Conservation (phyloP, 2,888 invertebrate species). For the Augochlorella aurata region DNA sequence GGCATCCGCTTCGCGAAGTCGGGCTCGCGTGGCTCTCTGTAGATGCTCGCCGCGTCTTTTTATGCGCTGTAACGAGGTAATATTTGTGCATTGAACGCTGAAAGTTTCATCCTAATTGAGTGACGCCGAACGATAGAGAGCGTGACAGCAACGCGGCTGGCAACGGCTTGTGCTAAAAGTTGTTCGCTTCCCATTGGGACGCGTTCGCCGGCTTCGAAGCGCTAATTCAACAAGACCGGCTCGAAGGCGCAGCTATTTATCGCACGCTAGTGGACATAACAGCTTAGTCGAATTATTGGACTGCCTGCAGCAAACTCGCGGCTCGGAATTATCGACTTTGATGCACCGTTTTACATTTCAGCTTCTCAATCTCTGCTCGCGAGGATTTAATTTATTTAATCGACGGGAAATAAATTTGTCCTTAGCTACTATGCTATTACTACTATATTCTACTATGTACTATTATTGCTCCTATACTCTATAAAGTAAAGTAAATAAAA, state of each 20-base stretch:
- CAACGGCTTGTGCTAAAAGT: neutral
- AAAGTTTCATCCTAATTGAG: slow-evolving; percentile 40
- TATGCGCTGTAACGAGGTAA: slow-evolving; percentile 18
- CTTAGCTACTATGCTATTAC: too few species aligned
- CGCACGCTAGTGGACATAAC: too few species aligned
- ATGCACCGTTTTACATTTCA: too few species aligned
- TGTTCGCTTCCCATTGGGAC: slow-evolving; percentile 1
- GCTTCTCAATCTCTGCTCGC: too few species aligned
- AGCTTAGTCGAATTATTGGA: too few species aligned
- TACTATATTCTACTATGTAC: too few species aligned
- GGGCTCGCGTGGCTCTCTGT: neutral
- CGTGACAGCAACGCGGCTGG: neutral
- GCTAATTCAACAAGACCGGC: neutral
- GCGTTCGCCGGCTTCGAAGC: slow-evolving; percentile 6
- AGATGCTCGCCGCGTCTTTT: neutral
- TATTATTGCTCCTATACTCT: too few species aligned
- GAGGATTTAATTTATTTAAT: too few species aligned
- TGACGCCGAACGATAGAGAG: slow-evolving; percentile 2
- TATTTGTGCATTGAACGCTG: slow-evolving; percentile 8
- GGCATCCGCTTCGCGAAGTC: slow-evolving; percentile 15
- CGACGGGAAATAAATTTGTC: too few species aligned
- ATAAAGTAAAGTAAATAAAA: too few species aligned
- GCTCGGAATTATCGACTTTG: too few species aligned
- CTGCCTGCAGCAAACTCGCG: too few species aligned
- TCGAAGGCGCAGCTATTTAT: neutral